A percentile compares a stretch with the other conserved stretches of the same genome.
phyloP scores from a whole-genome alignment of 1,140 invertebrate species.

The Diachasma alloeum region DNA sequence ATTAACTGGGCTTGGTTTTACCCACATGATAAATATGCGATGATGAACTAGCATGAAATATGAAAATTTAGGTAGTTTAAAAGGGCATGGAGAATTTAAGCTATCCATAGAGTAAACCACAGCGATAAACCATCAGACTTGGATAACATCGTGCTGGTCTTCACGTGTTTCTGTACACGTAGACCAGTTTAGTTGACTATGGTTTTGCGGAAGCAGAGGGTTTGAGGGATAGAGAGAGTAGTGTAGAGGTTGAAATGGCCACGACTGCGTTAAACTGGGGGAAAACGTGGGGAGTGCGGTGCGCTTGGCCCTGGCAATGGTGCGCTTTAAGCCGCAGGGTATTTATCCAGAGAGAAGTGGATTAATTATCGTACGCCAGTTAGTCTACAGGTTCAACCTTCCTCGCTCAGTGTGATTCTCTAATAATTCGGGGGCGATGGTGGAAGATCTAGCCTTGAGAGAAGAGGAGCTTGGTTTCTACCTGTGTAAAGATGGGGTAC shows the following conservation, averaged over 20 bases:
- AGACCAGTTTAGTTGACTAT: not conserved
- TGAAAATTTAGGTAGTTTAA: not conserved
- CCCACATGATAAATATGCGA: not conserved
- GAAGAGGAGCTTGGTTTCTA: not conserved
- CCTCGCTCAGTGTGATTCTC: conserved; percentile 12
- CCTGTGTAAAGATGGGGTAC: not conserved
- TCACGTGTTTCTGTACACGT: not conserved
- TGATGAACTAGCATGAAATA: not conserved
- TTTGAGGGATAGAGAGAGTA: not conserved
- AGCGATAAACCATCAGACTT: conserved; percentile 1
- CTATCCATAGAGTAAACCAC: not conserved
- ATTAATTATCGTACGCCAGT: conserved; percentile 28
- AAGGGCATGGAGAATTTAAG: not conserved
- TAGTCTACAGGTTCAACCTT: not conserved
- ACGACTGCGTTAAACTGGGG: conserved; percentile 14
- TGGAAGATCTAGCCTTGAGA: not conserved
- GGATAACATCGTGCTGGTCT: not conserved
- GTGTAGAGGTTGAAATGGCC: not conserved
- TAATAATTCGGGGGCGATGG: conserved; percentile 14
- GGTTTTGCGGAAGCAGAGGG: not conserved
- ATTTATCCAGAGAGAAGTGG: conserved; percentile 26
- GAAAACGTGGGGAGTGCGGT: not conserved
- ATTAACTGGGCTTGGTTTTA: not conserved
- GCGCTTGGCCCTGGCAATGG: conserved; percentile 1
- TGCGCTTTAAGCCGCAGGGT: conserved; percentile 21